phyloP scores from a whole-genome alignment of 2,888 invertebrate species.

The Drosophila prostipennis region DNA sequence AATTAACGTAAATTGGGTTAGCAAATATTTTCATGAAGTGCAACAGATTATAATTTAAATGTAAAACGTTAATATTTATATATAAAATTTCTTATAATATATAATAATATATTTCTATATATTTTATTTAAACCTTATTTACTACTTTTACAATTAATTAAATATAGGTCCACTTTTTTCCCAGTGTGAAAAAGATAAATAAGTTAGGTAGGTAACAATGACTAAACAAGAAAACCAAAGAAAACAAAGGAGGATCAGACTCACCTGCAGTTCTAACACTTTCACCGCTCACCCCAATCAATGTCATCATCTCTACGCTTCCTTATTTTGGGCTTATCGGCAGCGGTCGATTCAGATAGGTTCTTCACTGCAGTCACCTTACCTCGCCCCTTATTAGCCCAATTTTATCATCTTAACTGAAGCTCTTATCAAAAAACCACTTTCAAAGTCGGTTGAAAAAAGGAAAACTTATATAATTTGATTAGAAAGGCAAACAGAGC shows the following conservation, averaged over 20 bases:
- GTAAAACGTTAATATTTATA: too few relatives aligned
- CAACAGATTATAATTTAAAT: too few relatives aligned
- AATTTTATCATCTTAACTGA: conserved; percentile 12
- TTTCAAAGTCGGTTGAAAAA: too few relatives aligned
- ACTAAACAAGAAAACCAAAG: conserved; percentile 60
- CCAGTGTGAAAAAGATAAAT: conserved; percentile 23
- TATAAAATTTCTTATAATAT: too few relatives aligned
- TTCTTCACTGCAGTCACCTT: conserved; percentile 16
- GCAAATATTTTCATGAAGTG: too few relatives aligned
- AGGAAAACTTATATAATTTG: too few relatives aligned
- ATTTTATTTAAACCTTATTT: too few relatives aligned
- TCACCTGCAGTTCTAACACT: conserved; percentile 27
- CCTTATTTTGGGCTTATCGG: too few relatives aligned
- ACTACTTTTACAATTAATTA: too few relatives aligned
- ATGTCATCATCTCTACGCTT: conserved; percentile 53
- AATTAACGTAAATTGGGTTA: too few relatives aligned
- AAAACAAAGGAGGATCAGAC: background rate
- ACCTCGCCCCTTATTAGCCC: conserved; percentile 48
- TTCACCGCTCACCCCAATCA: conserved; percentile 69
- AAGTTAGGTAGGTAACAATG: conserved; percentile 49
- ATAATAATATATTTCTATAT: too few relatives aligned
- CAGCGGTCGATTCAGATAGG: conserved; percentile 40
- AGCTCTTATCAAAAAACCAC: conserved; percentile 9
- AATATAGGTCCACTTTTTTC: background rate
- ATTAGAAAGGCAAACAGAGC: too few relatives aligned